These are phyloP conservation scores for Zaprionus lineosus DNA, from an alignment of 2,888 invertebrate species.

Conservation along the genomic window DNA sequence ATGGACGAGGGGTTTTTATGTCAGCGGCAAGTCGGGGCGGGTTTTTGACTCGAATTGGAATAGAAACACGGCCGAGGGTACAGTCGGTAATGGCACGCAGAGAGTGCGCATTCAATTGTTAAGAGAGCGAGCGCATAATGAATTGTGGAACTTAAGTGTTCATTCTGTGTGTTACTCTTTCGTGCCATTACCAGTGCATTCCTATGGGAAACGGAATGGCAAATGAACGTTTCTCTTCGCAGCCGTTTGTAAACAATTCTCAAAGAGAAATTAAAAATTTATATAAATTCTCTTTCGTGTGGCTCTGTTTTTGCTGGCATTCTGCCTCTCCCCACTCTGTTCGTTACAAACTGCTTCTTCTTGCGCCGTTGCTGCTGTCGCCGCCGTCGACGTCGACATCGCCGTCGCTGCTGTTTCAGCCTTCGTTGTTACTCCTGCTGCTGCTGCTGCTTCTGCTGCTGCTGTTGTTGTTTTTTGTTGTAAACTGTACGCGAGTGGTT, in stretches of 20 bases:
- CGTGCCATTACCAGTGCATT: constrained; percentile 13
- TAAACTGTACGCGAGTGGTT: constrained; percentile 63
- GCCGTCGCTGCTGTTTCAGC: constrained; percentile 5
- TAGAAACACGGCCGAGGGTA: constrained; percentile 46
- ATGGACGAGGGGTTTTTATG: constrained; percentile 59
- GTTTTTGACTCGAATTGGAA: constrained; percentile 36
- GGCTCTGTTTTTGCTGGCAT: constrained; percentile 68
- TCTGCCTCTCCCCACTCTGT: constrained; percentile 74
- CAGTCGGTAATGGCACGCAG: constrained; percentile 65
- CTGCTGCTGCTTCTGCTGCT: too few species aligned
- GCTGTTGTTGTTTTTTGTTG: constrained; percentile 61
- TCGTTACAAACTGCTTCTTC: constrained; percentile 71
- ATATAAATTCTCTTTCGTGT: background rate
- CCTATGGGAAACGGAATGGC: constrained; percentile 36
- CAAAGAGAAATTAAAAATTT: background rate
- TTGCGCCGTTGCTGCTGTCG: constrained; percentile 27
- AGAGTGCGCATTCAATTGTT: constrained; percentile 21
- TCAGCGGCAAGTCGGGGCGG: constrained; percentile 64
- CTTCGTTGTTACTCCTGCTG: too few species aligned
- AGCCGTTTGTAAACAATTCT: background rate
- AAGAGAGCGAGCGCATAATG: constrained; percentile 52
- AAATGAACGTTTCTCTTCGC: constrained; percentile 11
- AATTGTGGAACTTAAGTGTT: constrained; percentile 68
- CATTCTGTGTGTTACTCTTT: constrained; percentile 44
- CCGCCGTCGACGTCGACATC: background rate